Percentiles rank a stretch among this genome's conserved stretches.
These are phyloP conservation scores for Phortica okadai DNA, from an alignment of 2,888 invertebrate species.

Conservation along the genomic window DNA sequence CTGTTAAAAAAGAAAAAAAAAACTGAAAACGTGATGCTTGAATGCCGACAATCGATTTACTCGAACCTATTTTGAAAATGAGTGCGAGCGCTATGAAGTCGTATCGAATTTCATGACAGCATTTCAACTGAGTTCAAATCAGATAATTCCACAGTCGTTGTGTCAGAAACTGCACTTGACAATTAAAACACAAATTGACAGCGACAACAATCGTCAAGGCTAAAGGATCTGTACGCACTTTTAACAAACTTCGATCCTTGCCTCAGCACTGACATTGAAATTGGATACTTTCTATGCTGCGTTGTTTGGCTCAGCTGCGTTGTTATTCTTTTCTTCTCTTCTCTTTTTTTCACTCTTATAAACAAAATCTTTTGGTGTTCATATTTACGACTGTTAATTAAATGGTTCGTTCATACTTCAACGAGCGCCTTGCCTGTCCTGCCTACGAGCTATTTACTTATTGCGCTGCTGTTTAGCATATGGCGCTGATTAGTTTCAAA, in stretches of 20 bases:
- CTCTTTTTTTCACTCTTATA: not conserved
- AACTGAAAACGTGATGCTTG: not conserved
- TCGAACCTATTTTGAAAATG: slow-evolving; percentile 40
- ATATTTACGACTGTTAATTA: slow-evolving; percentile 40
- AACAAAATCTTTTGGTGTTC: slow-evolving; percentile 12
- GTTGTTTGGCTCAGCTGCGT: slow-evolving; percentile 19
- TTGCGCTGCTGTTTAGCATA: slow-evolving; percentile 24
- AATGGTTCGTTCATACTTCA: slow-evolving; percentile 23
- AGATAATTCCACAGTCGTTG: slow-evolving; percentile 33
- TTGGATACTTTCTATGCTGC: not conserved
- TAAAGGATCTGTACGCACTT: slow-evolving; percentile 3
- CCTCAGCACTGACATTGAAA: slow-evolving; percentile 7
- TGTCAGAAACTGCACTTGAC: slow-evolving; percentile 62
- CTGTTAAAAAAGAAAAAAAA: not conserved
- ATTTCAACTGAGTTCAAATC: slow-evolving; percentile 44
- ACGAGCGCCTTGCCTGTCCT: not conserved
- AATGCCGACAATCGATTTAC: slow-evolving; percentile 26
- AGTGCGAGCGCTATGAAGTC: slow-evolving; percentile 48
- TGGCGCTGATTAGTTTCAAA: slow-evolving; percentile 40
- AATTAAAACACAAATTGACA: slow-evolving; percentile 58
- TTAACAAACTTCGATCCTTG: not conserved
- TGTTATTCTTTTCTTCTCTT: not conserved
- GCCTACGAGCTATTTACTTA: not conserved
- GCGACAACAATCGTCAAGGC: slow-evolving; percentile 42
- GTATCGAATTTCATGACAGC: slow-evolving; percentile 50